These are phyloP conservation scores for Cremastinae sp. DNA, from an alignment of 2,888 invertebrate species.

Conservation along the genomic window DNA sequence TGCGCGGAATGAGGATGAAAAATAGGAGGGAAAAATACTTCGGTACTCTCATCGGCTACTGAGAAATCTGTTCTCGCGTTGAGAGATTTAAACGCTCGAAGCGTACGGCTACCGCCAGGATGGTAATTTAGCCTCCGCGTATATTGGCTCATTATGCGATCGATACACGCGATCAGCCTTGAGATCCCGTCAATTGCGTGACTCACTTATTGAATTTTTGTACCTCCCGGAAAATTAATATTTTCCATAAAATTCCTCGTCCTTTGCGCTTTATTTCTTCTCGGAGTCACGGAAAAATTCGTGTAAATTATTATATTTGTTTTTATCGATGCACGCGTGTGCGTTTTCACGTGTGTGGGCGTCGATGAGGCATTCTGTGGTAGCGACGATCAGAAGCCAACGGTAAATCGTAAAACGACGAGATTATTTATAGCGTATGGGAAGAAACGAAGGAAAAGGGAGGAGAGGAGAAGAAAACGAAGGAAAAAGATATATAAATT, in stretches of 20 bases:
- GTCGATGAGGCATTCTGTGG: slow-evolving; percentile 36
- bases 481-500: slow-evolving; percentile 44
- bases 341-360: slow-evolving; percentile 41
- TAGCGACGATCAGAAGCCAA: slow-evolving; percentile 56
- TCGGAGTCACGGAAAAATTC: background rate
- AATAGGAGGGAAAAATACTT: slow-evolving; percentile 16
- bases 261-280: too few relatives aligned
- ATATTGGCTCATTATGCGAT: slow-evolving; percentile 44
- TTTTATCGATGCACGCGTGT: too few relatives aligned
- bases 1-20: slow-evolving; percentile 38
- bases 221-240: background rate
- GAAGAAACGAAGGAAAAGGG: slow-evolving; percentile 3
- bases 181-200: slow-evolving; percentile 32
- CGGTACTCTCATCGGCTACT: slow-evolving; percentile 41
- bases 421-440: slow-evolving; percentile 54
- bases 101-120: slow-evolving; percentile 7
- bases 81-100: slow-evolving; percentile 46
- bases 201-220: slow-evolving; percentile 37
- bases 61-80: slow-evolving; percentile 44
- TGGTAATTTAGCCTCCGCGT: slow-evolving; percentile 45
- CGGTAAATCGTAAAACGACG: slow-evolving; percentile 59
- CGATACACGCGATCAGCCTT: slow-evolving; percentile 51
- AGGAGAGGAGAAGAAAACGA: slow-evolving; percentile 38
- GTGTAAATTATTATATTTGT: slow-evolving; percentile 11
- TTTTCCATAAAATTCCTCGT: background rate